Conservation (phyloP, 2,797 vertebrate species). For the Ctenopoma multispine region DNA sequence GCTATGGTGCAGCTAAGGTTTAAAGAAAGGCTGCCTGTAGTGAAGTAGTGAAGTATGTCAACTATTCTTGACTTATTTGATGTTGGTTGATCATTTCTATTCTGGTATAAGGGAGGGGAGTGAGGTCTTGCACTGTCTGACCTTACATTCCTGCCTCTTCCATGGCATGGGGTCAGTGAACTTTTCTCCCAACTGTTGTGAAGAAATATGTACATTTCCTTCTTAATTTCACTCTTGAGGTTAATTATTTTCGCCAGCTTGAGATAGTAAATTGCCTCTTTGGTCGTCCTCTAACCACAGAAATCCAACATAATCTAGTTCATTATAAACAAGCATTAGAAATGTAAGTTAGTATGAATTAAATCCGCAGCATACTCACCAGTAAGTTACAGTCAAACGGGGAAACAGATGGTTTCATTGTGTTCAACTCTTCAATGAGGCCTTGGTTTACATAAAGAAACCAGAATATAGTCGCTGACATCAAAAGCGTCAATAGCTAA, state of each 20-base stretch:
- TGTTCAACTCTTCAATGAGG: conserved; percentile 30
- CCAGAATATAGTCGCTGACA: conserved; percentile 7
- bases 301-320: neutral
- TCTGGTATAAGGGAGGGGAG: conserved; percentile 43
- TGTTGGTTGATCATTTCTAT: conserved; percentile 54
- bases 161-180: conserved; percentile 26
- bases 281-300: neutral
- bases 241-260: conserved; percentile 11
- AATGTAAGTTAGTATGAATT: no score
- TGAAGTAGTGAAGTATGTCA: neutral
- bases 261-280: neutral
- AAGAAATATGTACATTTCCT: conserved; percentile 17
- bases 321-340: conserved; percentile 9
- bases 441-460: conserved; percentile 38
- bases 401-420: conserved; percentile 25
- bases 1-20: neutral
- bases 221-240: conserved; percentile 9
- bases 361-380: no score
- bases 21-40: neutral
- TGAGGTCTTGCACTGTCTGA: conserved; percentile 47
- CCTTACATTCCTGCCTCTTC: conserved; percentile 60
- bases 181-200: neutral
- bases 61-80: neutral
- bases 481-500: conserved; percentile 38
- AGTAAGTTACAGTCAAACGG: neutral